These are phyloP conservation scores for Ophioninae sp. DNA, from an alignment of 2,888 invertebrate genomes.

Conservation along the genomic window DNA sequence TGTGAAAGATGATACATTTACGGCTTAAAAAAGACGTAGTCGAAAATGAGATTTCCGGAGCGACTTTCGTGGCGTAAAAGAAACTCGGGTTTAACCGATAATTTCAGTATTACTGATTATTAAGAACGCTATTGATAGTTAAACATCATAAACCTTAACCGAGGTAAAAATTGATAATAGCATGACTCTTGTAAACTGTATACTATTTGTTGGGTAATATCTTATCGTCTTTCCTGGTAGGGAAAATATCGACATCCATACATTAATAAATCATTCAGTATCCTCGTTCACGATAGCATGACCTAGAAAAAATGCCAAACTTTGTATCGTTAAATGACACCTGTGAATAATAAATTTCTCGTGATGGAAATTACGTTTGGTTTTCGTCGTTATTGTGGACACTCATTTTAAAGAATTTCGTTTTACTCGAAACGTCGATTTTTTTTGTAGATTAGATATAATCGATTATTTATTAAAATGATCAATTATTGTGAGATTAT, in stretches of 20 bases:
- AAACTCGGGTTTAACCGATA: neutral
- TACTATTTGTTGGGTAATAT: neutral
- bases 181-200: neutral
- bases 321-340: neutral
- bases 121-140: neutral
- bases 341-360: neutral
- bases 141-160: no score
- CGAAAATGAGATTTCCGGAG: no score
- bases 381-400: neutral
- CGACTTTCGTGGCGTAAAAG: no score
- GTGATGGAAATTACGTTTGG: neutral
- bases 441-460: no score
- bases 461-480: no score
- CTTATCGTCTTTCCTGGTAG: neutral
- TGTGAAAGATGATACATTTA: neutral
- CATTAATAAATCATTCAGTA: neutral
- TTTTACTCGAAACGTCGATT: no score
- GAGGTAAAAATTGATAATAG: neutral
- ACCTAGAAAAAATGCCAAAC: neutral
- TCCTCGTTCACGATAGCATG: neutral
- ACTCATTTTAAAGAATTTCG: neutral
- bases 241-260: neutral
- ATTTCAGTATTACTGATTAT: no score
- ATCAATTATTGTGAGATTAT: no score
- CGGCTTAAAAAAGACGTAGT: no score